A percentile compares a stretch with the other conserved stretches of the same genome.
Conservation (phyloP, 2,888 invertebrate species). For the Euproctis similis region DNA sequence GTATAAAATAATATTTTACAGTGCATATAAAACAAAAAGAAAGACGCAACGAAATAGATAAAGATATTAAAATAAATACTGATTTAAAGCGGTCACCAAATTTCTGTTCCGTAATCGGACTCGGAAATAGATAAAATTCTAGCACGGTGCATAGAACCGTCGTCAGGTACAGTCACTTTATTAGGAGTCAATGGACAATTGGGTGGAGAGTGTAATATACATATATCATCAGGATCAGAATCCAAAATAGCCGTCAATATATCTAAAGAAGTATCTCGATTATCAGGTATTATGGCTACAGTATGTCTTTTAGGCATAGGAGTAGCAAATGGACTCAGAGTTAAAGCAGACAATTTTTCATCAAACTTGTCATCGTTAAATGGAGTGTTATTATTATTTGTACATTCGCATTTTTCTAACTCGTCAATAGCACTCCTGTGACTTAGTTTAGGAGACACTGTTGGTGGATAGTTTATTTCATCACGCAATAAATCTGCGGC, state of each 20-base stretch:
- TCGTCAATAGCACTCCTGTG: slow-evolving; percentile 46
- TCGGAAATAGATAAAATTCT: slow-evolving; percentile 78
- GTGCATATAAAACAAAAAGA: too few species aligned
- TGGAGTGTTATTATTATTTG: slow-evolving; percentile 35
- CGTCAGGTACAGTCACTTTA: slow-evolving; percentile 79
- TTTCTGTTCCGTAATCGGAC: slow-evolving; percentile 82
- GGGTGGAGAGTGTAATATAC: slow-evolving; percentile 60
- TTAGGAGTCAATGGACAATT: slow-evolving; percentile 67
- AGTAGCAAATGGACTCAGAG: slow-evolving; percentile 61
- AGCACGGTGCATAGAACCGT: slow-evolving; percentile 78
- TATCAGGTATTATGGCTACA: slow-evolving; percentile 53
- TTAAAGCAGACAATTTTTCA: slow-evolving; percentile 52
- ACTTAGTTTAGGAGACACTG: slow-evolving; percentile 75
- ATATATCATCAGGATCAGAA: slow-evolving; percentile 62
- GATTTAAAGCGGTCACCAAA: slow-evolving; percentile 78
- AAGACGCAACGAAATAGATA: too few species aligned
- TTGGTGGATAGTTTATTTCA: slow-evolving; percentile 82
- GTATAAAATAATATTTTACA: too few species aligned
- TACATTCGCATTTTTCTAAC: slow-evolving; percentile 48
- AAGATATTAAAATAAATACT: slow-evolving; percentile 4
- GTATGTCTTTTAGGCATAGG: slow-evolving; percentile 61
- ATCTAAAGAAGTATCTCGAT: slow-evolving; percentile 54
- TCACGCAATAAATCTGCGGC: slow-evolving; percentile 79
- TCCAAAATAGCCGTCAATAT: slow-evolving; percentile 66
- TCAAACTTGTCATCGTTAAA: slow-evolving; percentile 52